A percentile compares a stretch with the other conserved stretches of the same genome.
These are phyloP conservation scores for Vanessa cardui DNA, from an alignment of 2,888 invertebrate species.

Conservation along the genomic window DNA sequence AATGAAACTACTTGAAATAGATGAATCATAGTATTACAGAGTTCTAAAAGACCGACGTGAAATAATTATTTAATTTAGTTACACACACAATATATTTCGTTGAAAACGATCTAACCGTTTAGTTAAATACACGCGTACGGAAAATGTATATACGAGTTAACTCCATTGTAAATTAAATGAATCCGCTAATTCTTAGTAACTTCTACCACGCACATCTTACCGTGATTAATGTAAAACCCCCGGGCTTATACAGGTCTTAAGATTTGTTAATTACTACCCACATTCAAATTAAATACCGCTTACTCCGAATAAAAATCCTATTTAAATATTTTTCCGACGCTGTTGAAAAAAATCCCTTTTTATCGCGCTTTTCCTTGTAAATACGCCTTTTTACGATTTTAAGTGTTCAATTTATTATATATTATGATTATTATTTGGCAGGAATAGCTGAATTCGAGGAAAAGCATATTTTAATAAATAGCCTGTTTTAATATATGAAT, in stretches of 20 bases:
- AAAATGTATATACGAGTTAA: neutral
- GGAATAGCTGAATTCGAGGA: too few species aligned
- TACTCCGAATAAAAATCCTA: constrained; percentile 61
- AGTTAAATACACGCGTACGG: too few species aligned
- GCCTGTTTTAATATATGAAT: too few species aligned
- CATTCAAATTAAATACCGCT: constrained; percentile 76
- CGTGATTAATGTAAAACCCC: constrained; percentile 65
- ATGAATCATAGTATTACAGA: neutral
- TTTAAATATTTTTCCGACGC: constrained; percentile 42
- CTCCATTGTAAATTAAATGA: neutral
- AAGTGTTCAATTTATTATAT: too few species aligned
- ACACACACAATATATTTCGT: too few species aligned
- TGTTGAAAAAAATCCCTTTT: constrained; percentile 36
- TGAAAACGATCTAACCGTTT: too few species aligned
- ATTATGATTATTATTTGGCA: too few species aligned
- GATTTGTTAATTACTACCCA: constrained; percentile 78
- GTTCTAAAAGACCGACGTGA: neutral
- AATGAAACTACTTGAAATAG: too few species aligned
- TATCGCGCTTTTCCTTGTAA: constrained; percentile 15
- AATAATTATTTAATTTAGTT: too few species aligned
- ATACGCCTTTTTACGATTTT: neutral
- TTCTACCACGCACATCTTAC: constrained; percentile 30
- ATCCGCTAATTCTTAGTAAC: neutral
- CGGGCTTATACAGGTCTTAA: constrained; percentile 66
- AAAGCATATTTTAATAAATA: too few species aligned